Evolutionary conservation across 2,888 invertebrate species (phyloP).

Genomic region (Machimus rusticus): DNA sequence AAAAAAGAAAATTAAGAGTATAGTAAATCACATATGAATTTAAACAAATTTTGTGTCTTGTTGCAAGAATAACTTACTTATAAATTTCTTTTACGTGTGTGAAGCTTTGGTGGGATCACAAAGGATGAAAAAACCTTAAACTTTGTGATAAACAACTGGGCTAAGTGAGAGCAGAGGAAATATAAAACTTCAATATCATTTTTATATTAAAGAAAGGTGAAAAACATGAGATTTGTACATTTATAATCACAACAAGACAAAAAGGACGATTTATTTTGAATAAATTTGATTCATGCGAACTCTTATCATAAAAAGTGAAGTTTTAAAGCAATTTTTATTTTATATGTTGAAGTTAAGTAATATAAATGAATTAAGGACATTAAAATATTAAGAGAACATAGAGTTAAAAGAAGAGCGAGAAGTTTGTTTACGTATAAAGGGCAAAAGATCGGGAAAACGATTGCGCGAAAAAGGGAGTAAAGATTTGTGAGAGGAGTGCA

Average conservation of each 20-base stretch:
- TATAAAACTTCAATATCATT: slow-evolving; percentile 26
- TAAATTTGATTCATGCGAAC: slow-evolving; percentile 26
- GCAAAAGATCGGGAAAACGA: neutral
- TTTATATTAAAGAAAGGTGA: neutral
- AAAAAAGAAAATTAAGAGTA: neutral
- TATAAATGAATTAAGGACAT: slow-evolving; percentile 32
- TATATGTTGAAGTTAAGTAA: slow-evolving; percentile 25
- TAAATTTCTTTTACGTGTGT: neutral
- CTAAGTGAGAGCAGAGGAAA: neutral
- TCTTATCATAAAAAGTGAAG: slow-evolving; percentile 15
- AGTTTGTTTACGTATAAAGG: neutral
- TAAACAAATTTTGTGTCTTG: neutral
- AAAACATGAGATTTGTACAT: slow-evolving; percentile 16
- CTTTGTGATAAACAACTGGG: neutral
- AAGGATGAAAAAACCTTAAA: neutral
- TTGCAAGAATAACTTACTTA: neutral
- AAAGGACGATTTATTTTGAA: slow-evolving; percentile 29
- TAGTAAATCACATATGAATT: neutral
- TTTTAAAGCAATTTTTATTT: slow-evolving; percentile 30
- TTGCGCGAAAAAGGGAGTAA: neutral
- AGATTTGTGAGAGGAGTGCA: neutral
- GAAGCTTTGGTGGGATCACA: neutral
- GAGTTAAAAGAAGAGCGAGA: slow-evolving; percentile 1
- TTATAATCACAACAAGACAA: slow-evolving; percentile 16
- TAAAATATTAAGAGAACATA: slow-evolving; percentile 1